Base-by-base conservation (phyloP, 1,140 invertebrate species). In the Lepidurus arcticus region DNA sequence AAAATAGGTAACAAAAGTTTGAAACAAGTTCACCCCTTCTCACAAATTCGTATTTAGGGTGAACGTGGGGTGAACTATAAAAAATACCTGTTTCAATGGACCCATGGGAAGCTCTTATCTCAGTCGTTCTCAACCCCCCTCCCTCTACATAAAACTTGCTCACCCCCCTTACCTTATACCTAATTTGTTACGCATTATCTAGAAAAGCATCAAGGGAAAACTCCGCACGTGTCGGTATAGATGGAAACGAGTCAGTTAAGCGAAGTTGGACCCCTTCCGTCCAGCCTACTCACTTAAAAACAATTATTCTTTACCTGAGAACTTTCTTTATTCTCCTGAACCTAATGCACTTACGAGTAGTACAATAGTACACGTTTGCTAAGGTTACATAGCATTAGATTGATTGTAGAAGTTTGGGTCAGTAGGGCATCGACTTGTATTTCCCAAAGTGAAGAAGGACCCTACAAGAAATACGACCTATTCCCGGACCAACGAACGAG, bases 31-130 rank as follows among this genome's bases (percentile, higher is more conserved):
- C 16, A 16, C 34, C 8, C 53, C 13, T 65, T 16, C n/a, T 65
- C 16, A 13, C n/a, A 16, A 65, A 65, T 65, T 65, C 9, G 8
- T 8, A 1, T 65, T 65, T 0, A 65, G 4, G 53, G 21, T 21
- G 21, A 65, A 4, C 34, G 34, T 34, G 34, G 34, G 34, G 34
- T 34, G 53, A 65, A 13, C 5, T 65, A 65, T n/a, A 65, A 21
- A 65, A 7, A 65, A 13, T n/a, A 65, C 21, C 16, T 7, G 16
- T 65, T 65, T n/a, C 16, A 65, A 65, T 65, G 13, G 53, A 65
- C 53, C 53, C 53, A 65, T 65, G 53, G 53, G 53, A 65, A 65
- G 53, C 53, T 21, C 53, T 65, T 65, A 65, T n/a, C 53, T 65
- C 21, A 13, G 6, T n/a, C 21, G 53, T 65, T 65, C 53, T 65